These are phyloP conservation scores for Siderastrea radians DNA, from an alignment of 92 coral and sea anemone species.

Conservation along the genomic window DNA sequence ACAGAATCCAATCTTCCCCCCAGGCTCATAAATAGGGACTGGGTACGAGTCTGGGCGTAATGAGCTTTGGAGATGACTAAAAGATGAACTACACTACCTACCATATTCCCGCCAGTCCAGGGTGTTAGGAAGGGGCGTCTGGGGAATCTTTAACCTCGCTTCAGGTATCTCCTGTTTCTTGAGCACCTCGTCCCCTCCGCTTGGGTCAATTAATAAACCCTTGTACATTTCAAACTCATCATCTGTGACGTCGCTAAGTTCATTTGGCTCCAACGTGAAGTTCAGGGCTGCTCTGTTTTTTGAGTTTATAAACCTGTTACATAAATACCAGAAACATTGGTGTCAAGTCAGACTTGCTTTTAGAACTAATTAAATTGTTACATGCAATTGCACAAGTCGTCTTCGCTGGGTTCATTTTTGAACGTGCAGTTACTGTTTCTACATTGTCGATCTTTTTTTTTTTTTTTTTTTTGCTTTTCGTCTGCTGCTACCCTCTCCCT, in stretches of 20 bases:
- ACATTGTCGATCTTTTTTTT: not conserved
- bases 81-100: not conserved
- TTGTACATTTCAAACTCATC: constrained; percentile 89
- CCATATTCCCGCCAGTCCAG: constrained; percentile 92
- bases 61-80: not conserved
- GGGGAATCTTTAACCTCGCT: constrained; percentile 66
- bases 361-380: not conserved
- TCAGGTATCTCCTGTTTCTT: constrained; percentile 81
- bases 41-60: no score
- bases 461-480: no score
- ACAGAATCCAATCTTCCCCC: no score
- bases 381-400: not conserved
- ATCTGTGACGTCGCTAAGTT: constrained; percentile 85
- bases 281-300: constrained; percentile 86
- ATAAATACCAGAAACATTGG: not conserved
- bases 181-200: constrained; percentile 76
- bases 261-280: constrained; percentile 85
- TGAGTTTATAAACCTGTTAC: constrained; percentile 76
- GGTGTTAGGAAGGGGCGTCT: constrained; percentile 67
- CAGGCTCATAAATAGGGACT: no score
- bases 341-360: not conserved
- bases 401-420: not conserved
- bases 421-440: no score
- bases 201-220: constrained; percentile 85
- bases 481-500: no score